Base-by-base conservation (phyloP, 2,888 invertebrate genomes). In the Eupithecia vulgata region DNA sequence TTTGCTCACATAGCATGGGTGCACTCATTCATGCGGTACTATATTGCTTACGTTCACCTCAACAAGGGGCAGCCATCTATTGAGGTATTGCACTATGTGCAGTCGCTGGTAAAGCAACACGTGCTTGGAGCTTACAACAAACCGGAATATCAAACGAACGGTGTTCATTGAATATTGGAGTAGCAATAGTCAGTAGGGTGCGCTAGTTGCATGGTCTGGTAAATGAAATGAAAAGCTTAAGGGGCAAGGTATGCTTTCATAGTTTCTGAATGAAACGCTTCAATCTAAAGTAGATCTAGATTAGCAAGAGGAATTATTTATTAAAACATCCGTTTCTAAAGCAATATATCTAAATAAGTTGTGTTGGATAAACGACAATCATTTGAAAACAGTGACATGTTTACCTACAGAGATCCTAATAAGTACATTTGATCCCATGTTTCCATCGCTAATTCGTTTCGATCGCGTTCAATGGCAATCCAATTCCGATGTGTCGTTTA, bases 1-100 rank as follows among this genome's bases (percentile, higher is more conserved):
- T 88, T 88, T 88, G 88, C 88, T 85, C 85, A 84, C 85, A 85
- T 85, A 86, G 85, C 86, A 85, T 82, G 81, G 86, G 83, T 89
- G 89, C 86, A 90, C 78, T 85, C 89, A 89, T 86, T 88, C 90
- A 88, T 85, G 88, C 86, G 88, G 81, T 73, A 75, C 73, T 81
- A 80, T 82, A 85, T 82, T 79, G 84, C 82, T 83, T 80, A 79
- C 79, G 79, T 81, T 79, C 76, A 80, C 80, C 76, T 79, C 67
- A 75, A 71, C 76, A 73, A 52, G 73, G 71, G 70, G 75, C 48
- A 57, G 48, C 68, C 72, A 70, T 66, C 71, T 71, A 65, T 68
- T 59, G 45, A 69, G 72, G 66, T 74, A 69, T 62, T 75, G 75
- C 72, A 73, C 74, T 75, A 42, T 70, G 78, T 77, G 76, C 73